phyloP scores from a whole-genome alignment of 2,797 vertebrate genomes.

The Miichthys miiuy region DNA sequence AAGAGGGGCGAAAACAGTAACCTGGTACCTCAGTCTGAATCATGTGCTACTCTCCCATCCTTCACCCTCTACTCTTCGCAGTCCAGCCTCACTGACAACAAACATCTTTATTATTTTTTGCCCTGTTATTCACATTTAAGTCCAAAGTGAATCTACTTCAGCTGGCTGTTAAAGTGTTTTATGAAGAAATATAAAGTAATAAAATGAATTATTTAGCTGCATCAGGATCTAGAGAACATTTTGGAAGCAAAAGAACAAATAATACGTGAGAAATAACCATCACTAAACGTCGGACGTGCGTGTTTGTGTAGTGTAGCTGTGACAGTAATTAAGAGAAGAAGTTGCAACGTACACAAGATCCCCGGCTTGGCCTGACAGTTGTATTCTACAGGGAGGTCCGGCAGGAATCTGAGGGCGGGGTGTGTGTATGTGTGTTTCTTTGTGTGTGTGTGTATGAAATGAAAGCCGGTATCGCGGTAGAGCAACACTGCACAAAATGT shows the following conservation, averaged over 20 bases:
- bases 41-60: conserved; percentile 5
- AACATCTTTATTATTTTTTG: background rate
- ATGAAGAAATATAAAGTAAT: background rate
- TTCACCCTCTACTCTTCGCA: background rate
- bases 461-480: conserved; percentile 25
- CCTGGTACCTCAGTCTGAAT: background rate
- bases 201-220: background rate
- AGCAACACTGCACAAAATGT: conserved; percentile 33
- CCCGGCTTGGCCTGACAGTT: conserved; percentile 67
- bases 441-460: conserved; percentile 14
- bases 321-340: conserved; percentile 77
- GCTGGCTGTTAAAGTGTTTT: background rate
- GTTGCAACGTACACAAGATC: conserved; percentile 72
- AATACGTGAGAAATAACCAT: background rate
- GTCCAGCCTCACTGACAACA: background rate
- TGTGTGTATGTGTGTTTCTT: conserved; percentile 12
- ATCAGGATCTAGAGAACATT: background rate
- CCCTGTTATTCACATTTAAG: background rate
- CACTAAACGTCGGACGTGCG: conserved; percentile 4
- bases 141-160: background rate
- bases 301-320: conserved; percentile 25
- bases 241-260: background rate
- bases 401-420: conserved; percentile 31
- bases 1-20: background rate
- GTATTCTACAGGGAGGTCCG: conserved; percentile 66